These are phyloP conservation scores for Bruchidius siliquastri DNA, from an alignment of 2,888 invertebrate genomes.

Conservation along the genomic window DNA sequence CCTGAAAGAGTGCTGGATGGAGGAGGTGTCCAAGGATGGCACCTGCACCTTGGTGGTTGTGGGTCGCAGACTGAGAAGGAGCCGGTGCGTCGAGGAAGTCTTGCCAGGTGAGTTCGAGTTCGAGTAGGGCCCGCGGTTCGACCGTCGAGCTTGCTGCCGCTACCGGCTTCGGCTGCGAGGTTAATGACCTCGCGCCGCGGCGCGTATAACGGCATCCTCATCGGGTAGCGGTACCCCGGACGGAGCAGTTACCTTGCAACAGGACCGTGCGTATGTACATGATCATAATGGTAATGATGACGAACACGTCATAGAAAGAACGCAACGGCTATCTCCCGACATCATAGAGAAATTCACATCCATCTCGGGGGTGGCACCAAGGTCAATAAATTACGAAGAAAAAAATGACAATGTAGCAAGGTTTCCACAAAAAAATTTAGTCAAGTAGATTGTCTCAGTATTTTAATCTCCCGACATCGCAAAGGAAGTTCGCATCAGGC, in stretches of 20 bases:
- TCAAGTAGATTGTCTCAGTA: no score
- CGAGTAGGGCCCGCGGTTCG: not conserved
- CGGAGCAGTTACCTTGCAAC: not conserved
- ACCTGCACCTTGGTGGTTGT: not conserved
- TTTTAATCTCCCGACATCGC: no score
- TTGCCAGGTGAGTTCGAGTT: not conserved
- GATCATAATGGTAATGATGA: not conserved
- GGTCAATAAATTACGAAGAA: no score
- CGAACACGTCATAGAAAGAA: not conserved
- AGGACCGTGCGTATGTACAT: not conserved
- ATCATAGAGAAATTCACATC: not conserved
- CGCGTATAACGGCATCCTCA: not conserved
- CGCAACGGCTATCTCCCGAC: not conserved
- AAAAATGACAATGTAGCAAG: no score
- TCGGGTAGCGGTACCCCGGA: not conserved
- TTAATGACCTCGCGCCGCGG: not conserved
- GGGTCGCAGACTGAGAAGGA: no score
- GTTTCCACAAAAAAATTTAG: no score
- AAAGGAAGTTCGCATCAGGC: no score
- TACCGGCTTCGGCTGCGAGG: not conserved
- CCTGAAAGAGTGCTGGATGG: not conserved
- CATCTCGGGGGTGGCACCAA: no score
- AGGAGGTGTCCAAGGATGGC: not conserved
- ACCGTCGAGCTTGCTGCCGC: not conserved
- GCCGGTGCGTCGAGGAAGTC: not conserved